Evolutionary conservation across 37 sponge, comb jelly and placozoan species (phyloP).

Genomic region (Eunapius fragilis): DNA sequence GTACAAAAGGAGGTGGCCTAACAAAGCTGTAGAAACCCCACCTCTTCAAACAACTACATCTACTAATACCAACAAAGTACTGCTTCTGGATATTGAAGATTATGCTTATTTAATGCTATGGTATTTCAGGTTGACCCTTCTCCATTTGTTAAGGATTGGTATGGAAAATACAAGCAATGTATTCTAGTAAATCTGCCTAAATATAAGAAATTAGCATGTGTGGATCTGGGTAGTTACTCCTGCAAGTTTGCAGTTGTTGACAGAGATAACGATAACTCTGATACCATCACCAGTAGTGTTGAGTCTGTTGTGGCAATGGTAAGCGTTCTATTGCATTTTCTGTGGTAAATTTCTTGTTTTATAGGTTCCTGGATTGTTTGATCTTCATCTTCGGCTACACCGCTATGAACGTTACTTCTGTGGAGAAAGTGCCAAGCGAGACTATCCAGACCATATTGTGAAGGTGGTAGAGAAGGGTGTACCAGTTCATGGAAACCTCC

Average conservation of each 20-base stretch:
- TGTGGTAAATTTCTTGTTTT: not conserved
- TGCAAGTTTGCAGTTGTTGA: slow-evolving; percentile 31
- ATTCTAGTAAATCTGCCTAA: not conserved
- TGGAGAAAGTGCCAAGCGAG: slow-evolving; percentile 33
- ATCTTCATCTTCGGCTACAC: slow-evolving; percentile 10
- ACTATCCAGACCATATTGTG: slow-evolving; percentile 1
- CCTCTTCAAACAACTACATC: not conserved
- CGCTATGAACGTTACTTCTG: slow-evolving; percentile 35
- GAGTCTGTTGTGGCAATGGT: slow-evolving; percentile 30
- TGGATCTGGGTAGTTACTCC: slow-evolving; percentile 38
- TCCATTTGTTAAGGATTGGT: slow-evolving; percentile 38
- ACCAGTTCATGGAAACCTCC: not conserved
- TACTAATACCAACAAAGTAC: not conserved
- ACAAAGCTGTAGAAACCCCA: not conserved
- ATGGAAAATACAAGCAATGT: slow-evolving; percentile 37
- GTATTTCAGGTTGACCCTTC: not conserved
- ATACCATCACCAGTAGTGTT: not conserved
- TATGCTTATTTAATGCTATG: too few species aligned
- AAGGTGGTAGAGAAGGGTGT: slow-evolving; percentile 15
- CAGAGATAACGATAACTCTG: not conserved
- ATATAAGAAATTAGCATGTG: not conserved
- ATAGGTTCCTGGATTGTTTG: slow-evolving; percentile 41
- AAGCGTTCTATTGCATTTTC: not conserved
- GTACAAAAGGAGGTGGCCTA: slow-evolving; percentile 9
- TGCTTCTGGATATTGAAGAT: not conserved